Conservation (phyloP, 2,888 invertebrate genomes). For the Antheraea assamensis region DNA sequence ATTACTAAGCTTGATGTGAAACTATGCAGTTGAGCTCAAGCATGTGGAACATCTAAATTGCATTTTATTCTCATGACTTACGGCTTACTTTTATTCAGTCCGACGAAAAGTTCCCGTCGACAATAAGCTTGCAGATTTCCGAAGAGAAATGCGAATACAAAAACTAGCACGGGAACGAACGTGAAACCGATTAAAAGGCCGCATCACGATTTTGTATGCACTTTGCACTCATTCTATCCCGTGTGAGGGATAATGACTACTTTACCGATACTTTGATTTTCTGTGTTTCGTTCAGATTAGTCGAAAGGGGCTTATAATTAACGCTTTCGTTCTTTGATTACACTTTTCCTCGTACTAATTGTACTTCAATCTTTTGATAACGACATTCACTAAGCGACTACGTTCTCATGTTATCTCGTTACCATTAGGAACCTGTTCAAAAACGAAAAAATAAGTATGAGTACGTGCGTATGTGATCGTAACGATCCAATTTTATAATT, state of each 20-base stretch:
- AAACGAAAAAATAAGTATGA: not conserved
- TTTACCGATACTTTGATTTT: slow-evolving; percentile 67
- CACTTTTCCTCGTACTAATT: slow-evolving; percentile 44
- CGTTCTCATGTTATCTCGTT: slow-evolving; percentile 15
- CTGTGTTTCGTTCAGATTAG: slow-evolving; percentile 68
- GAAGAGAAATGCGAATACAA: slow-evolving; percentile 79
- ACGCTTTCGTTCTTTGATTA: slow-evolving; percentile 58
- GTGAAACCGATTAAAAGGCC: slow-evolving; percentile 81
- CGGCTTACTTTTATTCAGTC: slow-evolving; percentile 53
- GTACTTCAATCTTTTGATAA: slow-evolving; percentile 38
- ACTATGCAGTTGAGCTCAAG: slow-evolving; percentile 39
- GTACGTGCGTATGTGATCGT: slow-evolving; percentile 22
- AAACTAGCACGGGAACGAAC: slow-evolving; percentile 78
- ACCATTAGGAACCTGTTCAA: slow-evolving; percentile 8
- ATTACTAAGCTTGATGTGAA: slow-evolving; percentile 59
- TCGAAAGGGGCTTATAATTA: slow-evolving; percentile 72
- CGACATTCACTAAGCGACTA: slow-evolving; percentile 30
- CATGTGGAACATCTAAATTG: slow-evolving; percentile 43
- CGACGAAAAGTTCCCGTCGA: slow-evolving; percentile 47
- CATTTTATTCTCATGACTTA: slow-evolving; percentile 52
- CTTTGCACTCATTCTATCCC: slow-evolving; percentile 79
- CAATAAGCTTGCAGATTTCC: slow-evolving; percentile 70
- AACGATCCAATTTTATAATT: slow-evolving; percentile 42
- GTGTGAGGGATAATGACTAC: slow-evolving; percentile 60
- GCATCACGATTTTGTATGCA: slow-evolving; percentile 82